These are phyloP conservation scores for Colistium nudipinnis DNA, from an alignment of 2,113 vertebrate genomes.

Conservation along the genomic window DNA sequence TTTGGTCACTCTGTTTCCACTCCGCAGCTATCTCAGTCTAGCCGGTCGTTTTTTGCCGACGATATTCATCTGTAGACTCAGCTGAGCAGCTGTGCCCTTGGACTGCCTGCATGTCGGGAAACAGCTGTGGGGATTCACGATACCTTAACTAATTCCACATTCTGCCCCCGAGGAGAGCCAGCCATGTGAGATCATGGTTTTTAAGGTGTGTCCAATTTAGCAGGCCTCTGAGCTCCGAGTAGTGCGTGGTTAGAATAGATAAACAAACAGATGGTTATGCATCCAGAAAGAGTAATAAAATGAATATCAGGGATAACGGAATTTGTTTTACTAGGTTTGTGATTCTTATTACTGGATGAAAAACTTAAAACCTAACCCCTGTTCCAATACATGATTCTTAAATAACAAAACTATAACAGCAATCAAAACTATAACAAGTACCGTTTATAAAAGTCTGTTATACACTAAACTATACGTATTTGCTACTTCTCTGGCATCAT, in stretches of 20 bases:
- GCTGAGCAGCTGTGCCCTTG: conserved; percentile 77
- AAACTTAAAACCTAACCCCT: too few relatives aligned
- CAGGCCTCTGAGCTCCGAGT: conserved; percentile 25
- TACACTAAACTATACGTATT: not conserved
- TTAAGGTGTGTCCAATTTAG: conserved; percentile 77
- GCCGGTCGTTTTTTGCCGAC: conserved; percentile 29
- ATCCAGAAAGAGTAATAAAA: not conserved
- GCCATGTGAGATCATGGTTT: conserved; percentile 75
- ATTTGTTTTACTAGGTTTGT: too few relatives aligned
- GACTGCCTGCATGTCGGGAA: conserved; percentile 67
- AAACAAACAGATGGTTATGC: not conserved
- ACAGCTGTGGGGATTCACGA: conserved; percentile 78
- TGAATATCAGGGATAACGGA: not conserved
- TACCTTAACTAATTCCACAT: conserved; percentile 78
- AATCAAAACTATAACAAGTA: not conserved
- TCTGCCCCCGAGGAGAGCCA: conserved; percentile 67
- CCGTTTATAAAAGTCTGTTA: conserved; percentile 1
- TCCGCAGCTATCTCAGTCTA: conserved; percentile 20
- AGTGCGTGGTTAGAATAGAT: not conserved
- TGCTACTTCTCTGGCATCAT: not conserved
- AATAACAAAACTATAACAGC: not conserved
- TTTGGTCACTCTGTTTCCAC: conserved; percentile 23
- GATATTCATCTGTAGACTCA: conserved; percentile 58
- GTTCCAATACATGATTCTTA: too few relatives aligned
- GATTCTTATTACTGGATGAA: too few relatives aligned